These are phyloP conservation scores for Morone saxatilis DNA, from an alignment of 2,113 vertebrate species.

Conservation along the genomic window DNA sequence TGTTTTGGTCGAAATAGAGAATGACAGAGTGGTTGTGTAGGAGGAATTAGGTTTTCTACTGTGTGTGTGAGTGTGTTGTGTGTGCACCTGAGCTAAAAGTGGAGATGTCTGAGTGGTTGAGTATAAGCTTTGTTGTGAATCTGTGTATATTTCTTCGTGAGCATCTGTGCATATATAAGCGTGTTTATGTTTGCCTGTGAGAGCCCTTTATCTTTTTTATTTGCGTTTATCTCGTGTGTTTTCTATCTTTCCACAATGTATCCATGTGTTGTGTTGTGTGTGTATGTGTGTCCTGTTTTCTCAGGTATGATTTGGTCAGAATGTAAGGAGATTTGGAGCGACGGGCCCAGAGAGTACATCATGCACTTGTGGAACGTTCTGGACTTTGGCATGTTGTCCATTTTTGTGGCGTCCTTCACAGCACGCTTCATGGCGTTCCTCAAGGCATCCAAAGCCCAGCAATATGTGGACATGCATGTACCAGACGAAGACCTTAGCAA, in stretches of 20 bases:
- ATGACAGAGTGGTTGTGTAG: constrained; percentile 24
- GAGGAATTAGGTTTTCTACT: constrained; percentile 16
- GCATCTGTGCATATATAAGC: neutral
- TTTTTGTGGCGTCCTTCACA: constrained; percentile 96
- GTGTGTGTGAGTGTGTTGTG: constrained; percentile 17
- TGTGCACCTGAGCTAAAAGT: constrained; percentile 28
- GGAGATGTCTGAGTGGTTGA: constrained; percentile 20
- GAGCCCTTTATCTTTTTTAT: neutral
- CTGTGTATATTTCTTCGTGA: neutral
- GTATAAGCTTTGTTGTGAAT: constrained; percentile 13
- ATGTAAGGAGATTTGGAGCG: constrained; percentile 97
- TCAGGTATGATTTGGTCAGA: constrained; percentile 99
- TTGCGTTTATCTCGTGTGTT: neutral
- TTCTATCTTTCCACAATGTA: neutral
- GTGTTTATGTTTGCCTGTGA: neutral
- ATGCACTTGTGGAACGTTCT: constrained; percentile 97
- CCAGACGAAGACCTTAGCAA: constrained; percentile 90
- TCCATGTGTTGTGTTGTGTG: neutral
- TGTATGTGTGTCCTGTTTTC: neutral
- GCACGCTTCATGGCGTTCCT: constrained; percentile 97
- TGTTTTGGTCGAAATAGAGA: constrained; percentile 57
- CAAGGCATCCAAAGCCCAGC: constrained; percentile 94
- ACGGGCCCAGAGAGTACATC: constrained; percentile 94
- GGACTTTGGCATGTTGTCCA: constrained; percentile 97
- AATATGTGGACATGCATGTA: constrained; percentile 93